A percentile compares a stretch with the other conserved stretches of the same genome.
Conservation (phyloP, 2,888 invertebrate genomes). For the Apantesis nais region DNA sequence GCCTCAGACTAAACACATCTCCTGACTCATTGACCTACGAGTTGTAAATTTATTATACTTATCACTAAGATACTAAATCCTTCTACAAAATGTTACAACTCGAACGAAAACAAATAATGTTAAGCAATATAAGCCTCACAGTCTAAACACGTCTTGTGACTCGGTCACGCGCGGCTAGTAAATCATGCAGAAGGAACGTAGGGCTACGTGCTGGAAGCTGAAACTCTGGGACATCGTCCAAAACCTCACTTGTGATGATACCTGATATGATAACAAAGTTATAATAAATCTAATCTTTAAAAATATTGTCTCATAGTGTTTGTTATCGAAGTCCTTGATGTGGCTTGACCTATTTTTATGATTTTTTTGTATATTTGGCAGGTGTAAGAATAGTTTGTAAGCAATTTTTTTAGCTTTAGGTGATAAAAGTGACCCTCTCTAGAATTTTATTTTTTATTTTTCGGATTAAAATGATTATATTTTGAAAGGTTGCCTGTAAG, state of each 20-base stretch:
- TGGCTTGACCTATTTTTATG: too few relatives aligned
- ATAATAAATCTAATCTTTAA: too few relatives aligned
- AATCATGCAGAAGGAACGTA: constrained; percentile 61
- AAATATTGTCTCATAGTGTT: too few relatives aligned
- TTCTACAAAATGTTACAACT: neutral
- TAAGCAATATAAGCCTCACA: constrained; percentile 33
- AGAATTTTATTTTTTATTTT: too few relatives aligned
- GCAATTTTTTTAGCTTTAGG: too few relatives aligned
- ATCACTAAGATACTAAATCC: neutral
- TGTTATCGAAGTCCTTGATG: too few relatives aligned
- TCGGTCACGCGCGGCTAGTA: constrained; percentile 56
- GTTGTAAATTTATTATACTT: neutral
- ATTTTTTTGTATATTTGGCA: too few relatives aligned
- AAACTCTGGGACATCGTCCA: constrained; percentile 13
- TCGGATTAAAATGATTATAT: too few relatives aligned
- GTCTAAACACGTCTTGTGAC: constrained; percentile 44
- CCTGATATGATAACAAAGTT: neutral
- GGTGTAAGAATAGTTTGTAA: too few relatives aligned
- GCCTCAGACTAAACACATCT: constrained; percentile 46
- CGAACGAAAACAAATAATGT: neutral
- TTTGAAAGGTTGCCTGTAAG: too few relatives aligned
- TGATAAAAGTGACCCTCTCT: too few relatives aligned
- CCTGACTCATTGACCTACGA: constrained; percentile 51
- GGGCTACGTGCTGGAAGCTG: constrained; percentile 45
- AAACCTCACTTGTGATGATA: constrained; percentile 1